Evolutionary conservation across 2,888 invertebrate species (phyloP), one percentile per base, ranked within the genome.

Genomic region (Meteorus colon): DNA sequence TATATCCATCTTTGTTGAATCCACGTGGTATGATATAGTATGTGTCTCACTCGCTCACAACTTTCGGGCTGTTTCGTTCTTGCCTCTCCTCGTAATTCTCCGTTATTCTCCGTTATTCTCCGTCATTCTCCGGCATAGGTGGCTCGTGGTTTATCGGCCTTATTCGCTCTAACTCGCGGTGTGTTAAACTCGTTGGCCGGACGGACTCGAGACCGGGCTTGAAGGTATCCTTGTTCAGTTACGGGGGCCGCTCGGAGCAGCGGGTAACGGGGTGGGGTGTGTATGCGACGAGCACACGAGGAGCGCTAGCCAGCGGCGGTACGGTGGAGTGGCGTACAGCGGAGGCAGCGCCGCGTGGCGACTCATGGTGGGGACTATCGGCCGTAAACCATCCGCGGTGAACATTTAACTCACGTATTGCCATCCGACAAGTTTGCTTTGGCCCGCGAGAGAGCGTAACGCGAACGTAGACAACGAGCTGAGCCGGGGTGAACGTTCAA

Each of bases 301-400:
- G 81, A 79, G 73, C 72, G 78, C 79, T 77, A 79, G 77, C 80
- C 78, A 79, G 81, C 80, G 80, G 82, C 76, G 82, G 81, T 79
- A 79, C 75, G 78, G 78, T 14, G 10, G 45, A 45, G 45, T 45
- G 45, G 45, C 73, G 79, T 78, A 77, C 74, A 77, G 78, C 75
- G 78, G 80, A 84, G 80, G 79, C 90, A 88, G 90, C 88, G 90
- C 90, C 90, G 90, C 90, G 90, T 89, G 89, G 91, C 90, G 91
- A 90, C 90, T 87, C 90, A 89, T 91, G 91, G 91, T 88, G 87
- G 88, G 91, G 91, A 91, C 92, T 92, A 92, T 92, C 92, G 92
- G 92, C 92, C 91, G 92, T 89, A 88, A 88, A 89, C 89, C 89
- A 88, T 89, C 89, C 90, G 88, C 92, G 89, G 89, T 86, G 88